Evolutionary conservation across 2,797 vertebrate genomes (phyloP).

Genomic region (Picus viridis): DNA sequence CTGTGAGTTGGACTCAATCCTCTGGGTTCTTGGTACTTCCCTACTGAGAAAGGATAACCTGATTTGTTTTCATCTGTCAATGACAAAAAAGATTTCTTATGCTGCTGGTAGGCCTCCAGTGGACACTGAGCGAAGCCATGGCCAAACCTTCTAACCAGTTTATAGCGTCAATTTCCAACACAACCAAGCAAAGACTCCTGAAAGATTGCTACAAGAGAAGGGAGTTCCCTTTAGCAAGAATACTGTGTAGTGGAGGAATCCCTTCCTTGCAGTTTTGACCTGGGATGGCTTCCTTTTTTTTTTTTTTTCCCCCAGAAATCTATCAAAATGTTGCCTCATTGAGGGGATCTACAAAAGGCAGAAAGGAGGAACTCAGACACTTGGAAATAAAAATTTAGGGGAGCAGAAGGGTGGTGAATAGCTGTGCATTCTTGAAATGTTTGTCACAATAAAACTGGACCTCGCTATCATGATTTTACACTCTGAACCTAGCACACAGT

Average conservation of each 20-base stretch:
- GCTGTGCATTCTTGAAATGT: neutral
- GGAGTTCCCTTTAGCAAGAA: neutral
- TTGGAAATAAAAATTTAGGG: neutral
- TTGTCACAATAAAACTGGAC: neutral
- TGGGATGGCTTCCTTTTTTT: neutral
- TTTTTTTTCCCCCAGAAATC: neutral
- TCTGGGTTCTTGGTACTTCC: neutral
- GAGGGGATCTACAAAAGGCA: neutral
- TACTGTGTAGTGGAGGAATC: neutral
- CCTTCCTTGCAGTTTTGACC: neutral
- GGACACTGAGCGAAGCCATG: neutral
- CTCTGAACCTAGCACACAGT: neutral
- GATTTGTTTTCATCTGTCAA: neutral
- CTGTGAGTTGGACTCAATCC: neutral
- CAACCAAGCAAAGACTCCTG: neutral
- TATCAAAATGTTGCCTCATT: neutral
- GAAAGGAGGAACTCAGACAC: neutral
- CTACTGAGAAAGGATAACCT: neutral
- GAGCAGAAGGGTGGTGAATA: neutral
- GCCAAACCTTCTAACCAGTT: neutral
- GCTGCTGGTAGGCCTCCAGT: neutral
- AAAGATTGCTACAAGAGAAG: neutral
- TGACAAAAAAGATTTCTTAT: neutral
- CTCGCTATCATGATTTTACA: neutral
- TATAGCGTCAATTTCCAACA: neutral